Conservation (phyloP, 1,140 invertebrate genomes). For the Drosophila tropicalis region DNA sequence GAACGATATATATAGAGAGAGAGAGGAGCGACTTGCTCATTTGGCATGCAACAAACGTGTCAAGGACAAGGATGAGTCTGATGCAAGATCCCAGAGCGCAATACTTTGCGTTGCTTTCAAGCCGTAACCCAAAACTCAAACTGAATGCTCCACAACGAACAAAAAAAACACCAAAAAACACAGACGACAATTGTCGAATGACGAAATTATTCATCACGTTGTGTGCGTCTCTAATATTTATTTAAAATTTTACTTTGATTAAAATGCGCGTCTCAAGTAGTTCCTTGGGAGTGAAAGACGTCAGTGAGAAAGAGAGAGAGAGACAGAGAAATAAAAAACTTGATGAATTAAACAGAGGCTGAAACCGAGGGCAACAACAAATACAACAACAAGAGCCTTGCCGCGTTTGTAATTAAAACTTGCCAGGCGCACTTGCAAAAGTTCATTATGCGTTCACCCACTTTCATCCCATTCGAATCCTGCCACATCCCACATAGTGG, state of each 20-base stretch:
- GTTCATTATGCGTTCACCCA: conserved; percentile 61
- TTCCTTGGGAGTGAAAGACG: conserved; percentile 47
- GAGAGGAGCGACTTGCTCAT: conserved; percentile 36
- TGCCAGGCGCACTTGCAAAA: conserved; percentile 61
- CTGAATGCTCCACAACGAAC: background rate
- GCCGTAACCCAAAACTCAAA: background rate
- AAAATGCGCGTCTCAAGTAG: conserved; percentile 66
- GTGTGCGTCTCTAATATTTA: conserved; percentile 65
- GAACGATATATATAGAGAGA: conserved; percentile 25
- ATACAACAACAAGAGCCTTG: conserved; percentile 15
- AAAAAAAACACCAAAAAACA: no score
- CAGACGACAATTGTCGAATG: conserved; percentile 40
- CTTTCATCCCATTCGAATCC: background rate
- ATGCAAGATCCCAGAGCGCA: conserved; percentile 29
- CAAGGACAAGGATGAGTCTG: conserved; percentile 56
- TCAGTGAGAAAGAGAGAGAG: background rate
- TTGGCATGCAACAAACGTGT: conserved; percentile 71
- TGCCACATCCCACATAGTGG: background rate
- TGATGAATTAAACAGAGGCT: conserved; percentile 68
- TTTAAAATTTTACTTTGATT: conserved; percentile 78
- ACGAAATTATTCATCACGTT: conserved; percentile 68
- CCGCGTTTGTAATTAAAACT: conserved; percentile 73
- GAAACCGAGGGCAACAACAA: conserved; percentile 7
- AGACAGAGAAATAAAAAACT: conserved; percentile 40
- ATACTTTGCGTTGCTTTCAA: conserved; percentile 1